Evolutionary conservation across 1,140 invertebrate species (phyloP).

Genomic region (Triops cancriformis): DNA sequence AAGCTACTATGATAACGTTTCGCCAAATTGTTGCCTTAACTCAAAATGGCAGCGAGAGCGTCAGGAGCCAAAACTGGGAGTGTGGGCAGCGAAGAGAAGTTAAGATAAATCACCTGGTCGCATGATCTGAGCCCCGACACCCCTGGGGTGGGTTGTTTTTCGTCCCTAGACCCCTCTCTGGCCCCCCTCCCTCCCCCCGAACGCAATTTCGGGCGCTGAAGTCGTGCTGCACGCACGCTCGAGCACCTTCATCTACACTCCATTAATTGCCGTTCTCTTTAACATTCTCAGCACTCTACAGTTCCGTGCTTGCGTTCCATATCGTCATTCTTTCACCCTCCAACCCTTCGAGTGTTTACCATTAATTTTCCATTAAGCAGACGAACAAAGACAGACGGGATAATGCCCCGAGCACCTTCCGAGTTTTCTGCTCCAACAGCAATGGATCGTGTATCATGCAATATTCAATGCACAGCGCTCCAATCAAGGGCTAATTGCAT

Average conservation of each 20-base stretch:
- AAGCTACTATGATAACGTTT: too few species aligned
- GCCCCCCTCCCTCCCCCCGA: neutral
- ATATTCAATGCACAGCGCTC: neutral
- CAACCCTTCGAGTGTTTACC: neutral
- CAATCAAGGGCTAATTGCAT: neutral
- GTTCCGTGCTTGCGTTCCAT: neutral
- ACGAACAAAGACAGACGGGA: too few species aligned
- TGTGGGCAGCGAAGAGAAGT: neutral
- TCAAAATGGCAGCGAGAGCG: constrained; percentile 11
- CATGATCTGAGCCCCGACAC: neutral
- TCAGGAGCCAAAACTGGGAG: constrained; percentile 11
- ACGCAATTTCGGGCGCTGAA: neutral
- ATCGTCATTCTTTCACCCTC: neutral
- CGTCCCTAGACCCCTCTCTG: constrained; percentile 11
- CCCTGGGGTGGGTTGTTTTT: neutral
- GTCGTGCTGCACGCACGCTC: constrained; percentile 6
- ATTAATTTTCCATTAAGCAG: neutral
- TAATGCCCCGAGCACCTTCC: too few species aligned
- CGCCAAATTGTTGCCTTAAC: too few species aligned
- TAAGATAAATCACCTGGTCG: neutral
- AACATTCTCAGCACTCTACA: neutral
- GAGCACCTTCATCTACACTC: constrained; percentile 8
- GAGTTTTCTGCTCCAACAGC: neutral
- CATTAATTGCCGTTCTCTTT: constrained; percentile 4
- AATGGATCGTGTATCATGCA: neutral